Evolutionary conservation across 2,888 invertebrate genomes (phyloP), one percentile per base, ranked within the genome.

Genomic region (Beris morrisii): DNA sequence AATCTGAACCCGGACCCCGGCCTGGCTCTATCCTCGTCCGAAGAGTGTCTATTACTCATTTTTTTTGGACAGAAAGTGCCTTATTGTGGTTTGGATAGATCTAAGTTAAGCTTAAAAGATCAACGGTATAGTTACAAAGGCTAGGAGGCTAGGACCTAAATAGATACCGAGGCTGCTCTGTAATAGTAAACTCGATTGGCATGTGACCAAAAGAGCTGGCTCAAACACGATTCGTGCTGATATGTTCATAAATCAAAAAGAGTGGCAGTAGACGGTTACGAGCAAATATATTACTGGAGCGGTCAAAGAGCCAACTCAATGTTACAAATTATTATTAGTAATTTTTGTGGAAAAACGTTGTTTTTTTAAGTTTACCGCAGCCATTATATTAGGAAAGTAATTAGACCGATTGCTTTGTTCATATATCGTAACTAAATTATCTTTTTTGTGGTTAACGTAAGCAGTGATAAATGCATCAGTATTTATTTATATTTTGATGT

Each of bases 181-280:
- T 9, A 38, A 38, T 38, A 5, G 5, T 38, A 38, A 38, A 7
- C 38, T 50, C 61, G 38, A 38, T 61, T 61, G 61, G 50, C 61
- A 61, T 59, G 48, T 50, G 59, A 59, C 50, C 50, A 32, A 38
- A 61, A 61, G 52, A 50, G 38, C 50, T 52, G 50, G 52, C 32
- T 31, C 48, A 61, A 13, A 38, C 9, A 38, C 22, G 61, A 50
- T 61, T 61, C 61, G 61, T 61, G 64, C 64, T 64, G 64, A 64
- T 64, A 54, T 54, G 13, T 64, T 64, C 53, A 64, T 64, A 64
- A 64, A 64, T 64, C 54, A 64, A 64, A 64, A 32, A 45, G 30
- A 53, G 64, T 45, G 43, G 64, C 54, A 54, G 53, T 64, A 64
- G 54, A 48, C 54, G 43, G 54, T 64, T 64, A 64, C 52, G 54